A percentile compares a stretch with the other conserved stretches of the same genome.
phyloP scores from a whole-genome alignment of 2,797 vertebrate genomes.

The Paedocypris micromegethes region DNA sequence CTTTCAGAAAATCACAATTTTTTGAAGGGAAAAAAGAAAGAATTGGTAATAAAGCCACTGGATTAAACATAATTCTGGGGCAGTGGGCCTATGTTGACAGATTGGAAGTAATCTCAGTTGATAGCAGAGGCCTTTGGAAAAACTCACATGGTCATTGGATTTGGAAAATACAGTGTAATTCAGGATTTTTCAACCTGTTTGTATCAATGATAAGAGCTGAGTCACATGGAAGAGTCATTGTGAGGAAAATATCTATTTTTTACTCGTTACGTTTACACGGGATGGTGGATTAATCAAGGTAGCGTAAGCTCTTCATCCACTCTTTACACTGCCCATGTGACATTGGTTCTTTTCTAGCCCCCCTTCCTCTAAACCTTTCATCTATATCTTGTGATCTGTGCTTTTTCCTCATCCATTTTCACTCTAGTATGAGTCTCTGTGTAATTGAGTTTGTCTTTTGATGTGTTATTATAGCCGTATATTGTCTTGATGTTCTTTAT shows the following conservation, averaged over 20 bases:
- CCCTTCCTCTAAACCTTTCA: conserved; percentile 41
- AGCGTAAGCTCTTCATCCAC: conserved; percentile 7
- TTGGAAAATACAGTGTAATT: no score
- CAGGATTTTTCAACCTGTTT: background rate
- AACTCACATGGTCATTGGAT: no score
- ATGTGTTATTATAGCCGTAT: conserved; percentile 55
- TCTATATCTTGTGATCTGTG: conserved; percentile 48
- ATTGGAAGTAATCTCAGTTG: conserved; percentile 60
- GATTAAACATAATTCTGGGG: conserved; percentile 52
- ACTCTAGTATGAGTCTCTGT: conserved; percentile 18
- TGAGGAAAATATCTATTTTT: conserved; percentile 3
- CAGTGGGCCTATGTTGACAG: conserved; percentile 38
- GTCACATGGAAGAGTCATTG: background rate
- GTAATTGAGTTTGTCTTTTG: conserved; percentile 50
- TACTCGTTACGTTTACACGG: conserved; percentile 1
- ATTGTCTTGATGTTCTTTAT: conserved; percentile 55
- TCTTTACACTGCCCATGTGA: conserved; percentile 10
- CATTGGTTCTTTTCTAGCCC: conserved; percentile 4
- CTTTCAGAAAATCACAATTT: conserved; percentile 45
- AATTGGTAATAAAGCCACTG: conserved; percentile 54
- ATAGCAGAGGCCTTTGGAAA: conserved; percentile 44
- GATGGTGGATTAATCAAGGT: conserved; percentile 11
- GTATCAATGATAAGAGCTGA: background rate
- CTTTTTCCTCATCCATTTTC: conserved; percentile 15
- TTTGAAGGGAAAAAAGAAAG: conserved; percentile 48